Percentiles rank a stretch among this genome's conserved stretches.
phyloP scores from a whole-genome alignment of 2,113 vertebrate species.

The Aegithalos caudatus region DNA sequence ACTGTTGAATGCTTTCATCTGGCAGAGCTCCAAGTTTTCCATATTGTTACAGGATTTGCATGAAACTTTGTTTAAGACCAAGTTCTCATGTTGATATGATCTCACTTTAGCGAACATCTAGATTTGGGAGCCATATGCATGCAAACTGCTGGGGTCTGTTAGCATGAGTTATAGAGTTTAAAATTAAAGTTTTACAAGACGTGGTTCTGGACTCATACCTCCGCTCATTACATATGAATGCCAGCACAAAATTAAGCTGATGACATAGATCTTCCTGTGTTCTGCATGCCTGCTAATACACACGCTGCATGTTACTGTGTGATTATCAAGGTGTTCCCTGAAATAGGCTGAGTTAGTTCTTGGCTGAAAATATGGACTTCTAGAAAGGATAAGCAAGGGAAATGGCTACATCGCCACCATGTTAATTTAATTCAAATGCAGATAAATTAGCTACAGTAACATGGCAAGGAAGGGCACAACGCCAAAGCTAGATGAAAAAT shows the following conservation, averaged over 20 bases:
- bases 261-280: background rate
- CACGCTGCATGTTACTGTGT: background rate
- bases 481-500: background rate
- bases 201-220: background rate
- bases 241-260: background rate
- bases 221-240: background rate
- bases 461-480: background rate
- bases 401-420: background rate
- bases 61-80: background rate
- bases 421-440: background rate
- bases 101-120: background rate
- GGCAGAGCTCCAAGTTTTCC: background rate
- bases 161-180: background rate
- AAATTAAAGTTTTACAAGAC: background rate
- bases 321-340: background rate
- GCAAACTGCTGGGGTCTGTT: background rate
- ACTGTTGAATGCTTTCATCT: background rate
- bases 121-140: background rate
- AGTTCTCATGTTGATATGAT: slow-evolving; percentile 31
- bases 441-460: background rate
- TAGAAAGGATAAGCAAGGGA: background rate
- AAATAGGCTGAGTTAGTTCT: background rate
- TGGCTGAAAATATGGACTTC: background rate
- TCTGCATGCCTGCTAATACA: background rate
- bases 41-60: background rate